Conservation (phyloP, 2,113 vertebrate species). For the Pipa parva region DNA sequence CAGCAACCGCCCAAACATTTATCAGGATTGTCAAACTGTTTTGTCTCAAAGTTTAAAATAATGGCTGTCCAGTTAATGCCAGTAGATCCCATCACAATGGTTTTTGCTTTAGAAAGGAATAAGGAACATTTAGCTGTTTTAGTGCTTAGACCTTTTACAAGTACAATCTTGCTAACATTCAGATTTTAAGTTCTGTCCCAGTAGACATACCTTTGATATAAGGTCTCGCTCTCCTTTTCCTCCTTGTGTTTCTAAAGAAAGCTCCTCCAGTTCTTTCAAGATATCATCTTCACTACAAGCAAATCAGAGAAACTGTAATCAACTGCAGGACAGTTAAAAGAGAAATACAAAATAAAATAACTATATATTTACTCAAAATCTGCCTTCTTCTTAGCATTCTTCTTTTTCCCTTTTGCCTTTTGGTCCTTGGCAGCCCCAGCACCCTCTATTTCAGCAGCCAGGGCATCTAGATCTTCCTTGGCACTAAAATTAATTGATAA, state of each 20-base stretch:
- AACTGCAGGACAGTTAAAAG: slow-evolving; percentile 6
- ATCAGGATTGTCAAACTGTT: too few species aligned
- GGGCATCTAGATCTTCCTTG: slow-evolving; percentile 89
- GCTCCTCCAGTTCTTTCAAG: slow-evolving; percentile 89
- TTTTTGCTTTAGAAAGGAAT: too few species aligned
- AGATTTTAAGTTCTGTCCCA: background rate
- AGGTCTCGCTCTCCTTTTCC: slow-evolving; percentile 69
- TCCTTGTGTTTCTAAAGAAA: slow-evolving; percentile 80
- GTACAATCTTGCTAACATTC: too few species aligned
- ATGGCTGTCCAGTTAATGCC: too few species aligned
- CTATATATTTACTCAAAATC: slow-evolving; percentile 81
- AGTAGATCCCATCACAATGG: too few species aligned
- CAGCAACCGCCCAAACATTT: too few species aligned
- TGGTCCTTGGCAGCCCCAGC: slow-evolving; percentile 87
- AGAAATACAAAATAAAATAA: background rate
- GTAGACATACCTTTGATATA: slow-evolving; percentile 55
- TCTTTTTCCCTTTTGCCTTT: slow-evolving; percentile 77
- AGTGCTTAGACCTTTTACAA: too few species aligned
- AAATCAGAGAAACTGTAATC: slow-evolving; percentile 15
- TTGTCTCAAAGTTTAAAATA: too few species aligned
- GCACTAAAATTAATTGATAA: slow-evolving; percentile 67
- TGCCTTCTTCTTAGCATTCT: slow-evolving; percentile 89
- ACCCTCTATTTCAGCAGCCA: slow-evolving; percentile 95
- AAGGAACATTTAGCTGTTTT: too few species aligned
- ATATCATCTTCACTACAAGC: slow-evolving; percentile 92